Evolutionary conservation across 2,797 vertebrate genomes (phyloP).

Genomic region (Hyperoplus lanceolatus): DNA sequence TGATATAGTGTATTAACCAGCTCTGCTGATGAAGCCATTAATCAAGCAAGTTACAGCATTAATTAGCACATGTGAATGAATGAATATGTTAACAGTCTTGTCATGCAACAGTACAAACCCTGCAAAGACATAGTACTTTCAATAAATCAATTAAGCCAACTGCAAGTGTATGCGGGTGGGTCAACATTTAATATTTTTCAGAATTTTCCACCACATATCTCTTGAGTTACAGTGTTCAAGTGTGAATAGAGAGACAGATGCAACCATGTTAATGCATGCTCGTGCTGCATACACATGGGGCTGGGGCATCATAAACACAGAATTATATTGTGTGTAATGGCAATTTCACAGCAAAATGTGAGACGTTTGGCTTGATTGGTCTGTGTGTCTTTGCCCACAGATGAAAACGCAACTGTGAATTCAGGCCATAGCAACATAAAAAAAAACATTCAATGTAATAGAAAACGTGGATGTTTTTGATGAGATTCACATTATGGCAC

Average conservation of each 20-base stretch:
- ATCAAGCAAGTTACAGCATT: constrained; percentile 48
- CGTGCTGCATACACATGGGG: constrained; percentile 7
- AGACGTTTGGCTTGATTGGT: constrained; percentile 22
- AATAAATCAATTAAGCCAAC: constrained; percentile 41
- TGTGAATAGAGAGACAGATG: constrained; percentile 31
- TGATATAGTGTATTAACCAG: constrained; percentile 34
- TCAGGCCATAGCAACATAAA: not conserved
- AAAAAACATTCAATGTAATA: constrained; percentile 11
- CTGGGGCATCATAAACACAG: constrained; percentile 18
- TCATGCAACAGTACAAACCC: constrained; percentile 26
- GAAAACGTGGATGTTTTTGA: constrained; percentile 10
- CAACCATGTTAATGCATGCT: constrained; percentile 2
- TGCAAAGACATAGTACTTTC: constrained; percentile 14
- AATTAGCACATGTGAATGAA: constrained; percentile 49
- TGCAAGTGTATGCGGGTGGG: constrained; percentile 16
- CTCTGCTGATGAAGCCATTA: constrained; percentile 50
- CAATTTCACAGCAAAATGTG: constrained; percentile 19
- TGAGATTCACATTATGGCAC: constrained; percentile 7
- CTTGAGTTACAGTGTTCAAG: constrained; percentile 5
- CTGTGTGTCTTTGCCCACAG: constrained; percentile 27
- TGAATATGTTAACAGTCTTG: constrained; percentile 46
- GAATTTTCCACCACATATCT: not conserved
- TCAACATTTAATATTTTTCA: too few relatives aligned
- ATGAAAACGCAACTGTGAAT: constrained; percentile 19
- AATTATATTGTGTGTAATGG: constrained; percentile 18